Evolutionary conservation across 2,113 vertebrate species (phyloP).

Genomic region (Apistogramma diplotaenia): DNA sequence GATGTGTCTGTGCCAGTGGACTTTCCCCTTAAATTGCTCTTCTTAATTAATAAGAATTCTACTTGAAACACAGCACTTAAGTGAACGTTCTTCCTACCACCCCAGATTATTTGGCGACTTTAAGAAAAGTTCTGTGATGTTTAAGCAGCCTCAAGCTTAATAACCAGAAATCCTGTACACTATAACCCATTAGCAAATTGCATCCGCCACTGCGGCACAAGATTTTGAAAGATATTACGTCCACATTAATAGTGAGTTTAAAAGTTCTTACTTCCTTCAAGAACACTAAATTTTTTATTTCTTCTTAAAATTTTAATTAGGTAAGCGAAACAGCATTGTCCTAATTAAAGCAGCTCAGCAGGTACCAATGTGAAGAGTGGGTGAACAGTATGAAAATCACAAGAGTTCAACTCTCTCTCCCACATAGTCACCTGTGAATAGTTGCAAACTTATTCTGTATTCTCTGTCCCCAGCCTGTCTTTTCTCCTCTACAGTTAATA

Average conservation of each 20-base stretch:
- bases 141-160: not conserved
- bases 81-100: not conserved
- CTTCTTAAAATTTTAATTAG: conserved; percentile 46
- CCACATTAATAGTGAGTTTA: not conserved
- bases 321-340: conserved; percentile 33
- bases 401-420: conserved; percentile 29
- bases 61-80: not conserved
- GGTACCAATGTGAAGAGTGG: conserved; percentile 14
- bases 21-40: not conserved
- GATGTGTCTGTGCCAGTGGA: not conserved
- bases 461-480: not conserved
- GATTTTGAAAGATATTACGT: not conserved
- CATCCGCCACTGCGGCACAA: not conserved
- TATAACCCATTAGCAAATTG: not conserved
- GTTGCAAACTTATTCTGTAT: not conserved
- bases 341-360: conserved; percentile 49
- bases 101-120: not conserved
- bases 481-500: conserved; percentile 2
- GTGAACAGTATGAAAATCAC: conserved; percentile 7
- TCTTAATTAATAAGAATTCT: not conserved
- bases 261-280: conserved; percentile 5
- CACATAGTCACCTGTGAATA: conserved; percentile 23
- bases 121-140: not conserved
- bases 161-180: not conserved
- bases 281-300: conserved; percentile 31